phyloP scores from a whole-genome alignment of 1,140 invertebrate genomes.

The Physella acuta region DNA sequence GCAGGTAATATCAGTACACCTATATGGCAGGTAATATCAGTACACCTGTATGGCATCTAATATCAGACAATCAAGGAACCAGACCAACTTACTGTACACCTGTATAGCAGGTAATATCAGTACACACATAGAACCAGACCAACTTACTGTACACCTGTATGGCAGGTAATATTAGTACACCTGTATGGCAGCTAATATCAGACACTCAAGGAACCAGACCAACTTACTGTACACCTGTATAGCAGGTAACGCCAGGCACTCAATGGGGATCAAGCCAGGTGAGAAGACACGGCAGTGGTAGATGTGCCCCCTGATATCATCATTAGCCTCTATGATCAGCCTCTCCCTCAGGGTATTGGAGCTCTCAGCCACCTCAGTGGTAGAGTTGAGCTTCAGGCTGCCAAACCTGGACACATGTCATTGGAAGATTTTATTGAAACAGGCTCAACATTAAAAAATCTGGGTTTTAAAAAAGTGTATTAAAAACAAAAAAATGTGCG shows the following conservation, averaged over 20 bases:
- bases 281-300: conserved; percentile 21
- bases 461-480: background rate
- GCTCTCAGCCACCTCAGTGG: conserved; percentile 17
- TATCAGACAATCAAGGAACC: too few species aligned
- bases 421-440: background rate
- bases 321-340: conserved; percentile 16
- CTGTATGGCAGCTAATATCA: background rate
- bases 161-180: too few species aligned
- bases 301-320: conserved; percentile 6
- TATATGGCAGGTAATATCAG: too few species aligned
- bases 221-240: conserved; percentile 23
- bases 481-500: conserved; percentile 1
- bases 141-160: too few species aligned
- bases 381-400: conserved; percentile 15
- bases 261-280: conserved; percentile 1
- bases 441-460: background rate
- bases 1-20: too few species aligned
- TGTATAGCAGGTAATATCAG: too few species aligned
- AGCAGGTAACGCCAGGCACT: conserved; percentile 21
- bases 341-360: conserved; percentile 10
- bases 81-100: too few species aligned
- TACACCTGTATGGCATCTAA: too few species aligned
- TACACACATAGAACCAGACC: too few species aligned
- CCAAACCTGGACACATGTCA: conserved; percentile 8
- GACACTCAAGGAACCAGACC: background rate